Conservation (phyloP, 2,888 invertebrate genomes). For the Philopedon plagiatum region DNA sequence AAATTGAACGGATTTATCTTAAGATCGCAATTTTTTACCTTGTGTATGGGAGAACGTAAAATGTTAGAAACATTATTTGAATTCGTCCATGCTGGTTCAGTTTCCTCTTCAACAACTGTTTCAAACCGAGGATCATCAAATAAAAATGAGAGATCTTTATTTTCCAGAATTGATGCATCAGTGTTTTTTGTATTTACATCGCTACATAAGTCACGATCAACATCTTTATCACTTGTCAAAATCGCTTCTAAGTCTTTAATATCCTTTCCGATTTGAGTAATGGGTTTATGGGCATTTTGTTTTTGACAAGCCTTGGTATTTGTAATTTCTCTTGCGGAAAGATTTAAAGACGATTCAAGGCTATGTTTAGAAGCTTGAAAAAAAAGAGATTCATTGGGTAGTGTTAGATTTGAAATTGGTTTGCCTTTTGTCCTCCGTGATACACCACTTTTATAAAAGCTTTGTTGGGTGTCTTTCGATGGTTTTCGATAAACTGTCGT, state of each 20-base stretch:
- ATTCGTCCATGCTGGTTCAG: background rate
- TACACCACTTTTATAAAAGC: too few species aligned
- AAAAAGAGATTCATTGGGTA: too few species aligned
- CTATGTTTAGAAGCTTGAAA: too few species aligned
- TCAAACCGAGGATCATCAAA: constrained; percentile 34
- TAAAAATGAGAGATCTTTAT: constrained; percentile 31
- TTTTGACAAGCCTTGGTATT: background rate
- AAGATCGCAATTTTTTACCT: too few species aligned
- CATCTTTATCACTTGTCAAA: constrained; percentile 14
- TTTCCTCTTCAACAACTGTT: constrained; percentile 6
- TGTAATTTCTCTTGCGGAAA: background rate
- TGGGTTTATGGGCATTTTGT: background rate
- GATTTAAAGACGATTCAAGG: too few species aligned
- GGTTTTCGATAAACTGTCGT: too few species aligned
- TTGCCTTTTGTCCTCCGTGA: too few species aligned
- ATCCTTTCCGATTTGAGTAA: background rate
- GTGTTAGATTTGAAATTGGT: too few species aligned
- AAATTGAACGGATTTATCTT: too few species aligned
- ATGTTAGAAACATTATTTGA: too few species aligned
- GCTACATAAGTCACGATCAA: background rate
- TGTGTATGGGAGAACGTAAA: too few species aligned
- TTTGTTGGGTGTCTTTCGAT: too few species aligned
- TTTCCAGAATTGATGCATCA: background rate
- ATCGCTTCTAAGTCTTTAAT: constrained; percentile 20
- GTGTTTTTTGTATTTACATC: background rate